Conservation (phyloP, 2,113 vertebrate genomes). For the Leucosticte australis region DNA sequence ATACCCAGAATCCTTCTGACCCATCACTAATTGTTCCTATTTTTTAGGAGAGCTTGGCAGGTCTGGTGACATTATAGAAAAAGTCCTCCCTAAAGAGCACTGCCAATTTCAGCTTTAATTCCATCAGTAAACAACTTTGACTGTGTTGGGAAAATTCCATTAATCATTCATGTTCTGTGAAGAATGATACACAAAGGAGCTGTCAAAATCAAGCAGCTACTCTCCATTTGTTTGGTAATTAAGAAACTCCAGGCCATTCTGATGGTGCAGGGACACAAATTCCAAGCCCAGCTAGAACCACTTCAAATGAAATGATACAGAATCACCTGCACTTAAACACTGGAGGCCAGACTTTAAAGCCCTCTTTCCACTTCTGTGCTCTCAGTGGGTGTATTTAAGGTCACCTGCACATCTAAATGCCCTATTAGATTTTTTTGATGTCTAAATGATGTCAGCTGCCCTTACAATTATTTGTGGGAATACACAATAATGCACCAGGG, state of each 20-base stretch:
- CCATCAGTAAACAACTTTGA: conserved; percentile 80
- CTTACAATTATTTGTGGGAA: not conserved
- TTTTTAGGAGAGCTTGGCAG: conserved; percentile 74
- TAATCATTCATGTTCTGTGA: conserved; percentile 81
- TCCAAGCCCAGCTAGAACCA: conserved; percentile 46
- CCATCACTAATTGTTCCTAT: conserved; percentile 67
- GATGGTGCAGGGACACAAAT: conserved; percentile 60
- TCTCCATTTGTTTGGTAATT: conserved; percentile 80
- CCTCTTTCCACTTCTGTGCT: not conserved
- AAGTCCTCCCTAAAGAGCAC: conserved; percentile 73
- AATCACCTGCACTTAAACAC: conserved; percentile 37
- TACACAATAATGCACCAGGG: not conserved
- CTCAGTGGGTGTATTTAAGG: not conserved
- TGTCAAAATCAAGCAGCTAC: conserved; percentile 72
- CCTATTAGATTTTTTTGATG: not conserved
- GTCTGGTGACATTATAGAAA: conserved; percentile 68
- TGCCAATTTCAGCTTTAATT: conserved; percentile 79
- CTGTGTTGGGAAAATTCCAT: conserved; percentile 80
- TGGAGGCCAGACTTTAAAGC: not conserved
- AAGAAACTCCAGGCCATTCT: conserved; percentile 72
- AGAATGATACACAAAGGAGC: conserved; percentile 78
- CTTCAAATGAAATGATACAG: not conserved
- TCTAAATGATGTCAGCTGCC: not conserved
- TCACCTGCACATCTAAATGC: not conserved
- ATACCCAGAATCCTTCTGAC: conserved; percentile 53